Percentiles rank a stretch among this genome's conserved stretches.
Conservation (phyloP, 2,888 invertebrate genomes). For the Yponomeuta evonymella region DNA sequence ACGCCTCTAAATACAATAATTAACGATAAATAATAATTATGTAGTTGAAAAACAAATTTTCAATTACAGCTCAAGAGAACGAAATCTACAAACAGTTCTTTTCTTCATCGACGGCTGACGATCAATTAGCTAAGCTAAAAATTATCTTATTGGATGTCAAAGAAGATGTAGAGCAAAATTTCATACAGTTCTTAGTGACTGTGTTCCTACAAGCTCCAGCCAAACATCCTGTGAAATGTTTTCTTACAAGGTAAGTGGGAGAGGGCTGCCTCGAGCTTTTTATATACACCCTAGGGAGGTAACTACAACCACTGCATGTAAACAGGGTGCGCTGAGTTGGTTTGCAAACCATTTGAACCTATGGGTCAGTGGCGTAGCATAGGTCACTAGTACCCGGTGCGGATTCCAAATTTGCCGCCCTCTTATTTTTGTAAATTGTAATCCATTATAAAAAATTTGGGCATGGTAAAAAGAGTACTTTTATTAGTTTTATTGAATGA, state of each 20-base stretch:
- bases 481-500: too few species aligned
- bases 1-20: background rate
- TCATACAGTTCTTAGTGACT: slow-evolving; percentile 40
- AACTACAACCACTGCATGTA: too few species aligned
- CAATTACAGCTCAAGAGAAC: slow-evolving; percentile 29
- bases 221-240: slow-evolving; percentile 63
- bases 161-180: slow-evolving; percentile 23
- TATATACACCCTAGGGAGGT: too few species aligned
- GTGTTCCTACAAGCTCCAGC: slow-evolving; percentile 48
- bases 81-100: slow-evolving; percentile 32
- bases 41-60: background rate
- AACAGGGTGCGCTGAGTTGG: too few species aligned
- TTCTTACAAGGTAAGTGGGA: slow-evolving; percentile 45
- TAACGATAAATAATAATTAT: background rate
- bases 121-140: slow-evolving; percentile 46
- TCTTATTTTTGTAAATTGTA: too few species aligned
- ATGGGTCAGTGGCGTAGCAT: too few species aligned
- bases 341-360: too few species aligned
- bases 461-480: too few species aligned
- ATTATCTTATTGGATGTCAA: slow-evolving; percentile 30
- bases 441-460: too few species aligned
- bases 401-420: too few species aligned
- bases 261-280: background rate
- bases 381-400: too few species aligned
- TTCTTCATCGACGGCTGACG: slow-evolving; percentile 38